phyloP scores from a whole-genome alignment of 1,140 invertebrate species.

The Brachionus sp. region DNA sequence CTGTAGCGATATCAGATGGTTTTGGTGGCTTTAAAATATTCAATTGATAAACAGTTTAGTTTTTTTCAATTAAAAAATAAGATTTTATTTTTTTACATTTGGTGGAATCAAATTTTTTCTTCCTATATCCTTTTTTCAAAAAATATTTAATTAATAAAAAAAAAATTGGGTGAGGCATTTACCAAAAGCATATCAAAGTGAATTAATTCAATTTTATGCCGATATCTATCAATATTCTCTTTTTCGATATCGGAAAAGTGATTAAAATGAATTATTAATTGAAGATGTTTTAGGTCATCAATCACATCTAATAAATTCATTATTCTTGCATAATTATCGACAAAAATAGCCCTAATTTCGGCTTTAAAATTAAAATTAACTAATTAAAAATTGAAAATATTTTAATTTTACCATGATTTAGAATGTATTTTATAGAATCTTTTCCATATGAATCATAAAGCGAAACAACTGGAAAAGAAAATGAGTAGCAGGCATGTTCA shows the following conservation, averaged over 20 bases:
- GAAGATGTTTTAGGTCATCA: background rate
- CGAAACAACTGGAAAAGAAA: conserved; percentile 19
- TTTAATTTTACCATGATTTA: conserved; percentile 42
- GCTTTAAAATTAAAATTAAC: background rate
- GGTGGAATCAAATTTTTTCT: background rate
- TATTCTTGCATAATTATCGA: conserved; percentile 6
- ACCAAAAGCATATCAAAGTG: conserved; percentile 7
- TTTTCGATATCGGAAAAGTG: background rate
- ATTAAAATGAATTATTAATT: conserved; percentile 44
- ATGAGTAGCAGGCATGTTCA: conserved; percentile 37
- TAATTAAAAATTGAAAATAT: background rate
- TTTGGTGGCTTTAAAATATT: conserved; percentile 47
- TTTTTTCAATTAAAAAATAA: background rate
- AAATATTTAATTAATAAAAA: background rate
- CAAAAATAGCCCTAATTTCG: conserved; percentile 36
- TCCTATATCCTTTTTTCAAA: background rate
- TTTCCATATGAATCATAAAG: conserved; percentile 44
- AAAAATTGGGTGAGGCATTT: background rate
- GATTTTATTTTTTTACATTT: background rate
- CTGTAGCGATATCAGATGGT: conserved; percentile 78
- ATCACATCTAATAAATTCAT: conserved; percentile 6
- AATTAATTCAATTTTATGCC: conserved; percentile 15
- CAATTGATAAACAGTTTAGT: background rate
- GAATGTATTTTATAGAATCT: conserved; percentile 24
- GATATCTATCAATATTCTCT: background rate